These are phyloP conservation scores for Enteromius mattozi DNA, from an alignment of 2,797 vertebrate species.

Conservation along the genomic window DNA sequence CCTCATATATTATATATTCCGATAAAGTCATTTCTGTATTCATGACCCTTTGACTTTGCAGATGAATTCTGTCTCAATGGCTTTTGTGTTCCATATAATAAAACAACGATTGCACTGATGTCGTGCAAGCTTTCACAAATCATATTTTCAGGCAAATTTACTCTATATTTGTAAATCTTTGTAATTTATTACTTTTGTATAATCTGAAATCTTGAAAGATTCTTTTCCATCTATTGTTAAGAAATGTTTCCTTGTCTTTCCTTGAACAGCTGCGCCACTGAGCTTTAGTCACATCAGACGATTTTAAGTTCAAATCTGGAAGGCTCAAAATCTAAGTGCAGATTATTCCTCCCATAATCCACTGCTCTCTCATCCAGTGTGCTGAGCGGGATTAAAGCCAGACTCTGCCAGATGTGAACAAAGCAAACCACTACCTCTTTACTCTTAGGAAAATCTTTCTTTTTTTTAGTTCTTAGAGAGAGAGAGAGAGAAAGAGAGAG, in stretches of 20 bases:
- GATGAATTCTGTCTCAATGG: neutral
- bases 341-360: slow-evolving; percentile 58
- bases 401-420: slow-evolving; percentile 57
- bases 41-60: neutral
- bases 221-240: slow-evolving; percentile 31
- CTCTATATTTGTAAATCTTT: neutral
- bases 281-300: slow-evolving; percentile 54
- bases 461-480: slow-evolving; percentile 30
- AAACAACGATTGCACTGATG: neutral
- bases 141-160: neutral
- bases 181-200: neutral
- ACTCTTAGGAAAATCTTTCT: slow-evolving; percentile 50
- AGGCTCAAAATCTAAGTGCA: slow-evolving; percentile 60
- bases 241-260: slow-evolving; percentile 40
- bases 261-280: slow-evolving; percentile 49
- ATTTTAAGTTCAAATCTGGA: slow-evolving; percentile 54
- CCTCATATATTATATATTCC: neutral
- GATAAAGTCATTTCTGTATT: neutral
- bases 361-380: slow-evolving; percentile 50
- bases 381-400: slow-evolving; percentile 52
- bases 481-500: neutral
- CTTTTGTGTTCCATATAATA: neutral
- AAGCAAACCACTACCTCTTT: slow-evolving; percentile 45
- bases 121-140: neutral
- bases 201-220: neutral